These are phyloP conservation scores for Polypedilum pembai DNA, from an alignment of 1,140 invertebrate species.

Conservation along the genomic window DNA sequence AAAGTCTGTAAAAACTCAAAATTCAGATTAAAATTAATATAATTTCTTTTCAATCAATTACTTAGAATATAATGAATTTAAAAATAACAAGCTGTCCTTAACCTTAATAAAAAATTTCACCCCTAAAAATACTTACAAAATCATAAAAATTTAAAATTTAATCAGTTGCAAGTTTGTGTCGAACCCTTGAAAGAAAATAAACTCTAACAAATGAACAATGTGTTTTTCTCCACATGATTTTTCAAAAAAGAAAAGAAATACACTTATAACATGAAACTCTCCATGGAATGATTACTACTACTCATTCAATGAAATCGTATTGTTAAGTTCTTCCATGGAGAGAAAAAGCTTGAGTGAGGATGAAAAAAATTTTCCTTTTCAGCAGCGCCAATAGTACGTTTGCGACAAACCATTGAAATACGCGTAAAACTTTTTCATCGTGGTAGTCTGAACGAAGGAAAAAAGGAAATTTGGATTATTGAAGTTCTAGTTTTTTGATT, in stretches of 20 bases:
- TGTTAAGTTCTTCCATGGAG: not conserved
- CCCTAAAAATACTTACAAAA: no score
- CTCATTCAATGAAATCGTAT: not conserved
- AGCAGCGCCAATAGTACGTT: constrained; percentile 7
- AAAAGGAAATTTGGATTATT: constrained; percentile 22
- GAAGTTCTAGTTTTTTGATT: not conserved
- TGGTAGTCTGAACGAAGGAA: not conserved
- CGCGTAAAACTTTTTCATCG: not conserved
- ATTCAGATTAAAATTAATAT: no score
- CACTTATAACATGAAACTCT: not conserved
- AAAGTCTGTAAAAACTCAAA: no score
- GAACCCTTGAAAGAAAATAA: no score
- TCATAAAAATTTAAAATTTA: no score
- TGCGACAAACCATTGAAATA: constrained; percentile 17
- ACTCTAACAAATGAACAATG: not conserved
- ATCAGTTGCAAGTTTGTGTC: no score
- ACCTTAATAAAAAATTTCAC: no score
- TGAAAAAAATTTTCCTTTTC: not conserved
- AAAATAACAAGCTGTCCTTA: no score
- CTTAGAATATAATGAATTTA: no score
- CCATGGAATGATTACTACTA: not conserved
- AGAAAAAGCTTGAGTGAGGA: not conserved
- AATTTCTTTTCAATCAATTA: no score
- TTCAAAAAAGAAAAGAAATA: not conserved
- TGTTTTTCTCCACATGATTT: constrained; percentile 1